These are phyloP conservation scores for Boleophthalmus pectinirostris DNA, from an alignment of 2,113 vertebrate genomes.

Conservation along the genomic window DNA sequence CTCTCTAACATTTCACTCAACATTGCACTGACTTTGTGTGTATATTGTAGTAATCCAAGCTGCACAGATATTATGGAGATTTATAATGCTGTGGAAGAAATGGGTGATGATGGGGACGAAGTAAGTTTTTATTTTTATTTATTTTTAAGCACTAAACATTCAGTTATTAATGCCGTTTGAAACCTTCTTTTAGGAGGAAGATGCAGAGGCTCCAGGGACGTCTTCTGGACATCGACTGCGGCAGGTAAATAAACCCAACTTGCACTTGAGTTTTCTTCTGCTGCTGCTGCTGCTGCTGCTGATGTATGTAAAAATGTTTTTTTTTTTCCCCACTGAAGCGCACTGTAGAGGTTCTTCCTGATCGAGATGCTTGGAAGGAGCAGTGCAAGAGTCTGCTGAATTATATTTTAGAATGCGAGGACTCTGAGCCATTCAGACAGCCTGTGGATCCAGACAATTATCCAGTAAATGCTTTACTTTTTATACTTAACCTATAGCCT, in stretches of 20 bases:
- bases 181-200: conserved; percentile 76
- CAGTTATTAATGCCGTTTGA: conserved; percentile 10
- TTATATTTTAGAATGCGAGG: conserved; percentile 92
- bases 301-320: not conserved
- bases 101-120: conserved; percentile 85
- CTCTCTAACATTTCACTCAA: not conserved
- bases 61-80: conserved; percentile 90
- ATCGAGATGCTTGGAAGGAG: conserved; percentile 90
- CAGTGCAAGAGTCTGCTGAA: conserved; percentile 88
- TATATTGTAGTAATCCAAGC: conserved; percentile 81
- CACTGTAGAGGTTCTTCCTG: conserved; percentile 65
- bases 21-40: conserved; percentile 7
- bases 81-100: conserved; percentile 85
- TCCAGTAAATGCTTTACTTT: conserved; percentile 73
- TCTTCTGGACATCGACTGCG: conserved; percentile 82
- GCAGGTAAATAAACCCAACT: conserved; percentile 59
- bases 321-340: conserved; percentile 29
- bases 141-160: not conserved
- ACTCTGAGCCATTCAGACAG: conserved; percentile 94
- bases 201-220: conserved; percentile 81
- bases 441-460: conserved; percentile 91
- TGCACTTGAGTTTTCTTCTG: not conserved
- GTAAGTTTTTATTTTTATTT: conserved; percentile 1
- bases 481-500: not conserved
- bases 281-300: not conserved